Percentiles rank a stretch among this genome's conserved stretches.
phyloP scores from a whole-genome alignment of 2,888 invertebrate species.

The Physocephala rufipes region DNA sequence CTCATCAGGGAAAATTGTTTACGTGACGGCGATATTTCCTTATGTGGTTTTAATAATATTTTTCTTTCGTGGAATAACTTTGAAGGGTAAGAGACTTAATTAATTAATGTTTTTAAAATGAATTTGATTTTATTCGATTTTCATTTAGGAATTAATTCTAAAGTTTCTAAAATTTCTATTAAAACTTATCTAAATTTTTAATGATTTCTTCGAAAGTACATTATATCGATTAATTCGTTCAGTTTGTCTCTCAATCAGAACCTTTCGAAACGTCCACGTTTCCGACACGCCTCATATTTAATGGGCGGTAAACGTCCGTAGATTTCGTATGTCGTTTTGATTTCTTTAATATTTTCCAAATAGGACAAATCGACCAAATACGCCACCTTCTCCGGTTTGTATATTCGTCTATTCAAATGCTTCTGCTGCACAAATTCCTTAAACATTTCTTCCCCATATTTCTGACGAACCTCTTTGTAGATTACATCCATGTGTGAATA shows the following conservation, averaged over 20 bases:
- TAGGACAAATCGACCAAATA: slow-evolving; percentile 27
- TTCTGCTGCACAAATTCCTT: slow-evolving; percentile 31
- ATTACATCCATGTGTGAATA: slow-evolving; percentile 39
- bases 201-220: neutral
- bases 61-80: slow-evolving; percentile 91
- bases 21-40: slow-evolving; percentile 96
- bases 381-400: neutral
- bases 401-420: slow-evolving; percentile 40
- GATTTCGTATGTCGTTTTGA: slow-evolving; percentile 37
- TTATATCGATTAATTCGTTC: too few relatives aligned
- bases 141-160: neutral
- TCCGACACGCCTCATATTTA: slow-evolving; percentile 34
- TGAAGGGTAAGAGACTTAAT: slow-evolving; percentile 72
- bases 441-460: slow-evolving; percentile 37
- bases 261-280: slow-evolving; percentile 7
- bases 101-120: slow-evolving; percentile 7
- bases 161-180: neutral
- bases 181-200: neutral
- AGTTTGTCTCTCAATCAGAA: neutral
- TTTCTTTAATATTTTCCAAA: slow-evolving; percentile 33
- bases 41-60: slow-evolving; percentile 95
- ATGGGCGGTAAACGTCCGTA: slow-evolving; percentile 38
- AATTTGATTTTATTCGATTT: slow-evolving; percentile 21
- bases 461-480: slow-evolving; percentile 40
- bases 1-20: slow-evolving; percentile 95